These are phyloP conservation scores for Cataglyphis albicans DNA, from an alignment of 2,888 invertebrate species.

Conservation along the genomic window DNA sequence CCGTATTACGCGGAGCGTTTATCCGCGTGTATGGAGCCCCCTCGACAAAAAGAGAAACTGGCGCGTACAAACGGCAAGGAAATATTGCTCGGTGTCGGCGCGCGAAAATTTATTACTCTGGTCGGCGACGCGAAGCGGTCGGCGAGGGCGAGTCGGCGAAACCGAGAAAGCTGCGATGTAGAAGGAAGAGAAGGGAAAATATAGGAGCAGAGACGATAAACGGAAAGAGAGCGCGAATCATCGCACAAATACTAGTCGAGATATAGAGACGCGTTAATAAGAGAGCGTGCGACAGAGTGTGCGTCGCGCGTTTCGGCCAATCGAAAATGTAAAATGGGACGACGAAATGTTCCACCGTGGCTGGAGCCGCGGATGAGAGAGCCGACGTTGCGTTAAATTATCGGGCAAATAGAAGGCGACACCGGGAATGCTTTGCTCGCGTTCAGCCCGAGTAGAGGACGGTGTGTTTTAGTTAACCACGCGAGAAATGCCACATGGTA, in stretches of 20 bases:
- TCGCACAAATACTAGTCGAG: conserved; percentile 36
- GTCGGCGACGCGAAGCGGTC: conserved; percentile 59
- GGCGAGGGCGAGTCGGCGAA: conserved; percentile 31
- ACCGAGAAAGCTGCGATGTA: conserved; percentile 35
- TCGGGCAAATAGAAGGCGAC: conserved; percentile 70
- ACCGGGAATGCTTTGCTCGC: conserved; percentile 56
- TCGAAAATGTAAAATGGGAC: conserved; percentile 74
- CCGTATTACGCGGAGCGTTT: conserved; percentile 78
- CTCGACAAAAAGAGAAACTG: conserved; percentile 76
- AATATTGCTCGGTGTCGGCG: conserved; percentile 80
- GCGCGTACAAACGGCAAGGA: conserved; percentile 80
- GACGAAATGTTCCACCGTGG: conserved; percentile 55
- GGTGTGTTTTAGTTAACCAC: conserved; percentile 39
- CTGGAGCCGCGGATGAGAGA: conserved; percentile 46
- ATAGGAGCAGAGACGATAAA: not conserved
- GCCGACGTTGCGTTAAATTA: conserved; percentile 72
- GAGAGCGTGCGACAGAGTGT: conserved; percentile 52
- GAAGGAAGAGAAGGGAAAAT: conserved; percentile 23
- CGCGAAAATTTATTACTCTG: conserved; percentile 80
- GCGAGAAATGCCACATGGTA: conserved; percentile 21
- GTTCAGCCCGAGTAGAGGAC: conserved; percentile 32
- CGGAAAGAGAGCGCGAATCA: not conserved
- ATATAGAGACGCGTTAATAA: conserved; percentile 72
- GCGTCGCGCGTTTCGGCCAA: conserved; percentile 72
- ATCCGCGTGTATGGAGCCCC: conserved; percentile 73